Percentiles rank a stretch among this genome's conserved stretches.
phyloP scores from a whole-genome alignment of 1,140 invertebrate genomes.

The Trypoxylus dichotomus region DNA sequence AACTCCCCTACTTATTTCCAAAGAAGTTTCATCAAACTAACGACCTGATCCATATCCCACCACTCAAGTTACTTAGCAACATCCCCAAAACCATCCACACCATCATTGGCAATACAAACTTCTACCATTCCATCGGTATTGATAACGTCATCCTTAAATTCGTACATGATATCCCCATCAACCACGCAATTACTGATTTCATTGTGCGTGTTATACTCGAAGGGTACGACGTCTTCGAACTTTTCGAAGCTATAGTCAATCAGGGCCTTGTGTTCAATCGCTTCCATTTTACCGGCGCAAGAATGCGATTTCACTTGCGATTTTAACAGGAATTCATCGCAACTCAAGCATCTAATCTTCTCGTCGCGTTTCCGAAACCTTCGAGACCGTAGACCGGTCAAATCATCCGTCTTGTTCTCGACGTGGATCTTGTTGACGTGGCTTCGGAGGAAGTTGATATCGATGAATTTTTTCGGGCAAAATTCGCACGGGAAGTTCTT shows the following conservation, averaged over 20 bases:
- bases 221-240: constrained; percentile 5
- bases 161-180: not conserved
- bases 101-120: not conserved
- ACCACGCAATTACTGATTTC: not conserved
- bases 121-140: constrained; percentile 16
- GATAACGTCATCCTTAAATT: constrained; percentile 20
- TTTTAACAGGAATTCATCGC: constrained; percentile 6
- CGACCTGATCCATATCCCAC: not conserved
- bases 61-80: not conserved
- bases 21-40: not conserved
- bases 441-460: constrained; percentile 32
- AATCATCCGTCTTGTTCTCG: constrained; percentile 20
- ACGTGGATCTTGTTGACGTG: constrained; percentile 35
- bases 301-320: not conserved
- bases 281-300: not conserved
- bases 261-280: not conserved
- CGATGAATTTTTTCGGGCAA: constrained; percentile 32
- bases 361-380: not conserved
- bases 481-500: constrained; percentile 31
- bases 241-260: constrained; percentile 18
- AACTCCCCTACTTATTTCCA: too few species aligned
- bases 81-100: not conserved
- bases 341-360: not conserved
- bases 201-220: not conserved
- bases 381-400: not conserved